phyloP scores from a whole-genome alignment of 2,113 vertebrate species.

The Labrus mixtus region DNA sequence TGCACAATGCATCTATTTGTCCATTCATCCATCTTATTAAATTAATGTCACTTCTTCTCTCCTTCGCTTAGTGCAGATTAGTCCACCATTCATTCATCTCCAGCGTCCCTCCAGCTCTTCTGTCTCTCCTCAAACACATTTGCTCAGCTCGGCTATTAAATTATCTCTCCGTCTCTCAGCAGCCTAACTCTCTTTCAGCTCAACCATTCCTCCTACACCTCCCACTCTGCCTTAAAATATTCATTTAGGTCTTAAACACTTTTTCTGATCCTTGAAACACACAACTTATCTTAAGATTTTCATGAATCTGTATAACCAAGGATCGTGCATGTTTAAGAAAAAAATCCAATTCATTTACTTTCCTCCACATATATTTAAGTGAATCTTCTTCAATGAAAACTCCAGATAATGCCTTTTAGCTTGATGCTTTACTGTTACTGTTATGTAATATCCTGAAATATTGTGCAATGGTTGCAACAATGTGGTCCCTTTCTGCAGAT shows the following conservation, averaged over 20 bases:
- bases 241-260: constrained; percentile 76
- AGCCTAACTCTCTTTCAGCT: constrained; percentile 56
- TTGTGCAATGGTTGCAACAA: background rate
- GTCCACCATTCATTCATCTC: constrained; percentile 66
- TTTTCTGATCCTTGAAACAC: constrained; percentile 62
- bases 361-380: background rate
- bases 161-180: constrained; percentile 73
- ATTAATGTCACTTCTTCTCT: constrained; percentile 54
- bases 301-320: constrained; percentile 6
- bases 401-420: too few species aligned
- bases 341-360: background rate
- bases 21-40: constrained; percentile 66
- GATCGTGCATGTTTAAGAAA: background rate
- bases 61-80: constrained; percentile 62
- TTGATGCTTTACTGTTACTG: too few species aligned
- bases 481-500: background rate
- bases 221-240: constrained; percentile 73
- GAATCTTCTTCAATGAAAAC: constrained; percentile 1
- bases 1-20: constrained; percentile 52
- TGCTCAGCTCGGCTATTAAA: constrained; percentile 69
- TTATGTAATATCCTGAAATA: too few species aligned
- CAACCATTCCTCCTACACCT: constrained; percentile 60
- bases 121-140: constrained; percentile 66
- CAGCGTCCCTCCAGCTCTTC: constrained; percentile 62
- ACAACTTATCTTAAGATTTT: constrained; percentile 56